phyloP scores from a whole-genome alignment of 2,888 invertebrate species.

The Volucella inflata region DNA sequence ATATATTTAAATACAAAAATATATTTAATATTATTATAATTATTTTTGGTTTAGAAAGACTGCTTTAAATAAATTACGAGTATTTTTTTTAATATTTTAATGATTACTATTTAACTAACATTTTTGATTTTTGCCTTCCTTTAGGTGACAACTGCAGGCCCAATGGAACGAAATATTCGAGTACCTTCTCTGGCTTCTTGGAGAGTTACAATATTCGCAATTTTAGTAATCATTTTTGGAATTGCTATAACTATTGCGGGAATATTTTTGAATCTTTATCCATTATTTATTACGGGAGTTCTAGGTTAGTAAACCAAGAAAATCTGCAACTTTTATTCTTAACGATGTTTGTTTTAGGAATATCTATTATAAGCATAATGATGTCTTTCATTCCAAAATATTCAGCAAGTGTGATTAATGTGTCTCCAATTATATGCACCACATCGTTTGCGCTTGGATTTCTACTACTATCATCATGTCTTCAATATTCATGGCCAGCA shows the following conservation, averaged over 20 bases:
- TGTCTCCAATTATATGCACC: constrained; percentile 81
- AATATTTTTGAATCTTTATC: constrained; percentile 79
- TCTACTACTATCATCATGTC: constrained; percentile 80
- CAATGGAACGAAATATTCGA: constrained; percentile 82
- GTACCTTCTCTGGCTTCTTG: constrained; percentile 83
- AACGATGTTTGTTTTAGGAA: constrained; percentile 75
- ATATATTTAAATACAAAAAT: too few species aligned
- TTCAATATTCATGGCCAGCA: constrained; percentile 83
- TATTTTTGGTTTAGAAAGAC: too few species aligned
- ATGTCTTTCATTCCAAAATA: constrained; percentile 83
- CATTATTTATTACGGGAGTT: constrained; percentile 80
- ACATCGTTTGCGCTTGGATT: constrained; percentile 79
- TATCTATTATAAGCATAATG: constrained; percentile 81
- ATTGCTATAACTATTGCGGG: constrained; percentile 80
- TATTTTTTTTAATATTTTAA: background rate
- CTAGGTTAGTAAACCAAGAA: constrained; percentile 76
- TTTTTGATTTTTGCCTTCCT: background rate
- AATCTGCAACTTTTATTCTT: background rate
- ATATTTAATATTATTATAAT: too few species aligned
- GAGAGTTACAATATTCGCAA: constrained; percentile 82
- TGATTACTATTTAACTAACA: too few species aligned
- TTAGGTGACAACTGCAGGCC: constrained; percentile 83
- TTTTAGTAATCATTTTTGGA: constrained; percentile 80
- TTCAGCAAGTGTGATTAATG: constrained; percentile 81
- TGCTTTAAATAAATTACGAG: too few species aligned